Evolutionary conservation across 2,113 vertebrate species (phyloP).

Genomic region (Neomonachus schauinslandi): DNA sequence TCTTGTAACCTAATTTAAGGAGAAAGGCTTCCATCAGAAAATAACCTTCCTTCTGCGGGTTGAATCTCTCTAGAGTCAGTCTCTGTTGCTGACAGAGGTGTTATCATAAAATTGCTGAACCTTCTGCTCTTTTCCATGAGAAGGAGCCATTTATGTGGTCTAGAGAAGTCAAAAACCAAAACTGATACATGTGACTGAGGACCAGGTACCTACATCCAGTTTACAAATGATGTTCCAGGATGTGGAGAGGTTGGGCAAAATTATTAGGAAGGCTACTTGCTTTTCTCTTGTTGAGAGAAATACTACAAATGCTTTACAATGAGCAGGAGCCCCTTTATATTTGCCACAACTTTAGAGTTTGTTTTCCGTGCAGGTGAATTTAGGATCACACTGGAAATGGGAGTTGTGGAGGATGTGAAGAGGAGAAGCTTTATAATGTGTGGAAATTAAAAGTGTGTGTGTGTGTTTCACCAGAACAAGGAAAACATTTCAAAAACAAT

Average conservation of each 20-base stretch:
- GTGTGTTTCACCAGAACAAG: not conserved
- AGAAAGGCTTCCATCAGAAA: constrained; percentile 48
- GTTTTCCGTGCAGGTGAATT: not conserved
- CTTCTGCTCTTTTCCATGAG: not conserved
- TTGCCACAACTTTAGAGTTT: not conserved
- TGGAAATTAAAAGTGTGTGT: not conserved
- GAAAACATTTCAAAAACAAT: not conserved
- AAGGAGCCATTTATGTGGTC: not conserved
- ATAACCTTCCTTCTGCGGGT: constrained; percentile 49
- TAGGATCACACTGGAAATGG: not conserved
- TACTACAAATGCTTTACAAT: not conserved
- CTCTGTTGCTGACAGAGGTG: not conserved
- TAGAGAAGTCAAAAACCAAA: not conserved
- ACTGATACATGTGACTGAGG: not conserved
- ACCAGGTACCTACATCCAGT: not conserved
- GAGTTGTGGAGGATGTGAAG: not conserved
- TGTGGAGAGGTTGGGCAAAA: not conserved
- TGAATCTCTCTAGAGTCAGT: constrained; percentile 46
- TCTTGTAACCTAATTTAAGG: constrained; percentile 65
- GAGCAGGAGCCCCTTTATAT: not conserved
- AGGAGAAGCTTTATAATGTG: not conserved
- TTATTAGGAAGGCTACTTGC: not conserved
- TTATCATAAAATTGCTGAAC: constrained; percentile 28
- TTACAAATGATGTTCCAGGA: not conserved
- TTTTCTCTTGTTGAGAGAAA: constrained; percentile 12